phyloP scores from a whole-genome alignment of 2,113 vertebrate genomes.

The Apteryx owenii region DNA sequence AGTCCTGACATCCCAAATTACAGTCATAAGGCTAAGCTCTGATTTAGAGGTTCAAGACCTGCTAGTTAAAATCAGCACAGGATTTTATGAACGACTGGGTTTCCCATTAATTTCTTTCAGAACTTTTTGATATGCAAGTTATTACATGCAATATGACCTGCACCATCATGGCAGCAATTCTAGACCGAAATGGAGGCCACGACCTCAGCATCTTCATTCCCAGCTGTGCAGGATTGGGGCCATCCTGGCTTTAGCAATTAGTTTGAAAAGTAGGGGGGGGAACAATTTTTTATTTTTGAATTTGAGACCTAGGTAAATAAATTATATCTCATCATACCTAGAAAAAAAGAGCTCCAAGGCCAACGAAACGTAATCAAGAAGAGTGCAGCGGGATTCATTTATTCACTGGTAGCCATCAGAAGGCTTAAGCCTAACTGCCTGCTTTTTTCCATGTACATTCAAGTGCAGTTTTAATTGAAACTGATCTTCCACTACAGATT shows the following conservation, averaged over 20 bases:
- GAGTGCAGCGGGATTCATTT: background rate
- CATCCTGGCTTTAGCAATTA: background rate
- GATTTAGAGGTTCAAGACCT: conserved; percentile 38
- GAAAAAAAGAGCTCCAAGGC: conserved; percentile 14
- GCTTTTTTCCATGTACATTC: conserved; percentile 64
- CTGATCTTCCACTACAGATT: conserved; percentile 87
- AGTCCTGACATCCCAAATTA: conserved; percentile 23
- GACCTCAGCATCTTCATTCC: background rate
- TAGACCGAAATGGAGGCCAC: background rate
- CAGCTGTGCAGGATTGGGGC: background rate
- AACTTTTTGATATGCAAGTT: conserved; percentile 57
- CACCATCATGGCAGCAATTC: background rate
- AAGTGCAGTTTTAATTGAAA: conserved; percentile 89
- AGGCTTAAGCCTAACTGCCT: conserved; percentile 54
- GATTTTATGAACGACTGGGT: background rate
- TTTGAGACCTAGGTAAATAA: background rate
- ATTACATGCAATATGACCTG: background rate
- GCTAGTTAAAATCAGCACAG: conserved; percentile 25
- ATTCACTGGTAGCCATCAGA: conserved; percentile 52
- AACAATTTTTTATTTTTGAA: background rate
- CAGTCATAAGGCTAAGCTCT: background rate
- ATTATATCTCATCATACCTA: background rate
- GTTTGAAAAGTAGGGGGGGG: fast-evolving
- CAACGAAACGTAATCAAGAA: conserved; percentile 51
- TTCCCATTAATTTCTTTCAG: conserved; percentile 8